Evolutionary conservation across 2,797 vertebrate species (phyloP), one percentile per base, ranked within the genome.

Genomic region (Hydrocynus forskahlii): DNA sequence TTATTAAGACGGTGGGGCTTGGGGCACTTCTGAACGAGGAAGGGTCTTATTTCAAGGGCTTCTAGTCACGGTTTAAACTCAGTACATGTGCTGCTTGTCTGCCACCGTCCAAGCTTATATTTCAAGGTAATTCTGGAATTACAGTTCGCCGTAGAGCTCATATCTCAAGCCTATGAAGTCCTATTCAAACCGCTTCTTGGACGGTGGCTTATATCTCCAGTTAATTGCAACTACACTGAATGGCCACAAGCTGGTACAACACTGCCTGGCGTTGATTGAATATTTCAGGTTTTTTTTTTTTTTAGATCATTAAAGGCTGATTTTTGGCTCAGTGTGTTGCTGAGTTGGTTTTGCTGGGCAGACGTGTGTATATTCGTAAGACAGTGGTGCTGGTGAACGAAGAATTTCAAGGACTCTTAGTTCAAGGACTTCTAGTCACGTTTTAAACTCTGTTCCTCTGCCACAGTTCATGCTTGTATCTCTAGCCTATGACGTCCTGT

Each of bases 81-180:
- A 43, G 43, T 45, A 45, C 10, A 9, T 45, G 7, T 45, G 5
- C 69, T 38, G 38, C 48, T 63, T 81, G 50, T 63, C 4, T 88
- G 84, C 80, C 88, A 84, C 92, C 99, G 98, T 99, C 99, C 90
- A 99, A 35, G 35, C 35, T 35, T 35, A 35, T 35, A 35, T 35
- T 35, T 35, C 35, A 35, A 35, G 35, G 35, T 35, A 35, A 35
- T 35, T 35, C 35, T 35, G 35, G 35, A 35, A 35, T 35, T 35
- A 35, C 35, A 35, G 35, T 35, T 35, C 2, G 35, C 35, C 4
- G 2, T 35, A 35, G 99, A 99, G 86, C 95, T 93, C 50, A 99
- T 99, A 91, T 99, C 98, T 77, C 98, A 99, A 90, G 97, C 97
- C 66, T 99, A 99, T 86, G 97, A 99, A 86, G 98, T 99, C 87